Conservation (phyloP, 2,113 vertebrate genomes). For the Patagioenas fasciata region DNA sequence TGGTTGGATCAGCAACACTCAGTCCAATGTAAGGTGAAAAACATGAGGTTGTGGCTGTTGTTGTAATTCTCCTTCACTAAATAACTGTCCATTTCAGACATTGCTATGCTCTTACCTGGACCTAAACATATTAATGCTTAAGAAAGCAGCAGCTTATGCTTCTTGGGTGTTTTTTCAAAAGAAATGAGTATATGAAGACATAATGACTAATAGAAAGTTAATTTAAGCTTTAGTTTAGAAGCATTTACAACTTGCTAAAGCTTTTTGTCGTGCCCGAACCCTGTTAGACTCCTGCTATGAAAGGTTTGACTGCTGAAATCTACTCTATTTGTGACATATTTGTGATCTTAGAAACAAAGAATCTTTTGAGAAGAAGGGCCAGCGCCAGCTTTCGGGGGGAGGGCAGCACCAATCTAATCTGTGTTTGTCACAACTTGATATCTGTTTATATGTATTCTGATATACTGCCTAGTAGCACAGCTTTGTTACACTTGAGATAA, state of each 20-base stretch:
- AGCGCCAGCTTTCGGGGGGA: background rate
- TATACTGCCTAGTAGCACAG: background rate
- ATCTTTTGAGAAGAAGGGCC: background rate
- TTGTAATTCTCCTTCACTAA: background rate
- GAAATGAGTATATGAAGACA: background rate
- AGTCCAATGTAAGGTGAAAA: background rate
- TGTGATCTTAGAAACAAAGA: background rate
- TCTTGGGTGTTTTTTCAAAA: background rate
- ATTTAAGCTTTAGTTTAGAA: background rate
- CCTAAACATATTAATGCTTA: background rate
- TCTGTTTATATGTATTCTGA: background rate
- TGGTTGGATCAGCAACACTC: background rate
- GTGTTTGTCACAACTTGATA: background rate
- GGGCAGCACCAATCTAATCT: background rate
- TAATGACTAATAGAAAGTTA: background rate
- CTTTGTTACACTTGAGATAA: background rate
- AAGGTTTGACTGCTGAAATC: background rate
- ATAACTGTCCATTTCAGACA: background rate
- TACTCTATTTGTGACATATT: background rate
- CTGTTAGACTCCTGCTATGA: background rate
- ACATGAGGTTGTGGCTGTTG: fast-evolving
- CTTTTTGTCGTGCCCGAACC: background rate
- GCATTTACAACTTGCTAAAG: background rate
- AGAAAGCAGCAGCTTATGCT: background rate
- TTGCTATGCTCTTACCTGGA: background rate